Evolutionary conservation across 2,888 invertebrate species (phyloP), one percentile per base, ranked within the genome.

Genomic region (Diplolepis rosae): DNA sequence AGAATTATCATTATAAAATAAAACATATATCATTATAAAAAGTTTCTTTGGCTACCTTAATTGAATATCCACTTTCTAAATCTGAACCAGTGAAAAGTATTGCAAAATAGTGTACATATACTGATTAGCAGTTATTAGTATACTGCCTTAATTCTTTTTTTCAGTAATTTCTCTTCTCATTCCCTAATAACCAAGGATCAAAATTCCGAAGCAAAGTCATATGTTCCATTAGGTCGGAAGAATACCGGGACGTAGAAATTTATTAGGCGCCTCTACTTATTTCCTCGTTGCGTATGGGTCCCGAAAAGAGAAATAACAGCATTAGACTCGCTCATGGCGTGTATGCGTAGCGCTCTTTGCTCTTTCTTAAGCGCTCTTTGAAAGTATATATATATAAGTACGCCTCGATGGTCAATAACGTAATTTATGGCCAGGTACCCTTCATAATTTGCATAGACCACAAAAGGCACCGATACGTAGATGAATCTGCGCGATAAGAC

Each of bases 391-490:
- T 65, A 70, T 69, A 69, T 67, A 70, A 73, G 72, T 70, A 76
- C 73, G 69, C 71, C 66, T 71, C 75, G 75, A 80, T 77, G 79
- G 81, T 83, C 83, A 83, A 84, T 84, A 84, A 81, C 79, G 81
- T 84, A 81, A 85, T 85, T 85, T 84, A 85, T 83, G 78, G 78
- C 71, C 75, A 73, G 78, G 78, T 79, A 79, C 79, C 78, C 79
- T 80, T 82, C 79, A 81, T 80, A 83, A 85, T 85, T 85, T 84
- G 84, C 84, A 85, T 85, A 83, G 82, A 78, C 82, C 79, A 84
- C 83, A 83, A 85, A 84, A 85, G 83, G 82, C 76, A 83, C 82
- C 84, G 83, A 83, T 82, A 83, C 81, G 74, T 79, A 83, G 85
- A 84, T 85, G 80, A 82, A 84, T 82, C 82, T 81, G 73, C 54